These are phyloP conservation scores for Coracias cyanogaster DNA, from an alignment of 2,797 vertebrate species.

Conservation along the genomic window DNA sequence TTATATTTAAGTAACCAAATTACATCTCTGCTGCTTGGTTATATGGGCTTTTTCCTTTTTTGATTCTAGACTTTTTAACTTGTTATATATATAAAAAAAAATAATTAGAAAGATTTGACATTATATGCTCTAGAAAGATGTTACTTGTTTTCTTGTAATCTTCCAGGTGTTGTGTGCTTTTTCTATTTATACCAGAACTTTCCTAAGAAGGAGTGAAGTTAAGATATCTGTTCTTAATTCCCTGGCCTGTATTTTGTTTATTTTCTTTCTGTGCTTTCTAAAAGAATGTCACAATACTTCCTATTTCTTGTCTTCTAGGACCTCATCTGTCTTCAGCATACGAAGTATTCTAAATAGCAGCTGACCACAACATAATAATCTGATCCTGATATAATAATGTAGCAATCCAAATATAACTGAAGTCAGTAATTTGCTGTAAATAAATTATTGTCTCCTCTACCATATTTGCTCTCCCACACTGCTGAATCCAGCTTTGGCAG, in stretches of 20 bases:
- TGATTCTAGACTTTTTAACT: neutral
- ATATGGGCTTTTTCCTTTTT: fast-evolving
- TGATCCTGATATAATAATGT: neutral
- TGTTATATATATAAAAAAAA: neutral
- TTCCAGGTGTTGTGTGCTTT: neutral
- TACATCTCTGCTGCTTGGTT: neutral
- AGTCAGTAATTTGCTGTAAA: neutral
- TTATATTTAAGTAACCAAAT: neutral
- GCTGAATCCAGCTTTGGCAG: neutral
- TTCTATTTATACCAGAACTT: neutral
- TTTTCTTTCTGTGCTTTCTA: neutral
- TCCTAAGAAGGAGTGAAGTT: neutral
- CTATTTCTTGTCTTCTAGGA: neutral
- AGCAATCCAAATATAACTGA: neutral
- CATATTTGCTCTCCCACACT: neutral
- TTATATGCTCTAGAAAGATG: neutral
- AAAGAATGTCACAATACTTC: neutral
- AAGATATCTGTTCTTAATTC: neutral
- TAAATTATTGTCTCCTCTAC: neutral
- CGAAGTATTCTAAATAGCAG: neutral
- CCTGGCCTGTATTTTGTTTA: neutral
- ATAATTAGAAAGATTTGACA: neutral
- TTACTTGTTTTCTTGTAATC: neutral
- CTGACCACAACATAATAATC: neutral
- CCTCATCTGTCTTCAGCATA: neutral